phyloP scores from a whole-genome alignment of 2,888 invertebrate genomes.

The Cataglyphis rosenhaueri region DNA sequence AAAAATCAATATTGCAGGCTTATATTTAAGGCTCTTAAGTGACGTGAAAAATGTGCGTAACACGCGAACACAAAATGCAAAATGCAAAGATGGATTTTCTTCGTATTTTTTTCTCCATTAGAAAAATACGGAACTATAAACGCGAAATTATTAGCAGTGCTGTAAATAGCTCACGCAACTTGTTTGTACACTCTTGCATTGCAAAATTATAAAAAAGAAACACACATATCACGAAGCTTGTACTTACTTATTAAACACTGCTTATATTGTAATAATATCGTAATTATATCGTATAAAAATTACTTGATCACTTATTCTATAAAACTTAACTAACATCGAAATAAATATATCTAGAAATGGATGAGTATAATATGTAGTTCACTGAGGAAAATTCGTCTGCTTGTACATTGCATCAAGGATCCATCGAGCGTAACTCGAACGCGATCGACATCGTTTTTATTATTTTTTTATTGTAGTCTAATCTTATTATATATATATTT shows the following conservation, averaged over 20 bases:
- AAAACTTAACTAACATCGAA: constrained; percentile 29
- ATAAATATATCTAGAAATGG: constrained; percentile 40
- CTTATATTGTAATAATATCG: constrained; percentile 10
- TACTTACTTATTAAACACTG: background rate
- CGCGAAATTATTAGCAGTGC: constrained; percentile 7
- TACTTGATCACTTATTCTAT: constrained; percentile 2
- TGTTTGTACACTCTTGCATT: constrained; percentile 28
- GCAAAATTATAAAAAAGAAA: constrained; percentile 14
- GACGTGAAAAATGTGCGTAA: background rate
- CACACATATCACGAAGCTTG: background rate
- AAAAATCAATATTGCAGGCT: background rate
- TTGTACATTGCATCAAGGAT: background rate
- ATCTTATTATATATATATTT: background rate
- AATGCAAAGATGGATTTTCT: background rate
- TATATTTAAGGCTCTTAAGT: background rate
- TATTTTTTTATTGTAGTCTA: background rate
- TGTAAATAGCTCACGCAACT: constrained; percentile 34
- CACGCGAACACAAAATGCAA: background rate
- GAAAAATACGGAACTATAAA: constrained; percentile 13
- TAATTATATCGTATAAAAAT: constrained; percentile 15
- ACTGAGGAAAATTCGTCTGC: background rate
- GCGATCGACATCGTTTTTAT: constrained; percentile 10
- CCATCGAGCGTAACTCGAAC: background rate
- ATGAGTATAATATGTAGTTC: background rate
- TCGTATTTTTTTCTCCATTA: background rate